Conservation (phyloP, 2,888 invertebrate species). For the Orthosia cruda region DNA sequence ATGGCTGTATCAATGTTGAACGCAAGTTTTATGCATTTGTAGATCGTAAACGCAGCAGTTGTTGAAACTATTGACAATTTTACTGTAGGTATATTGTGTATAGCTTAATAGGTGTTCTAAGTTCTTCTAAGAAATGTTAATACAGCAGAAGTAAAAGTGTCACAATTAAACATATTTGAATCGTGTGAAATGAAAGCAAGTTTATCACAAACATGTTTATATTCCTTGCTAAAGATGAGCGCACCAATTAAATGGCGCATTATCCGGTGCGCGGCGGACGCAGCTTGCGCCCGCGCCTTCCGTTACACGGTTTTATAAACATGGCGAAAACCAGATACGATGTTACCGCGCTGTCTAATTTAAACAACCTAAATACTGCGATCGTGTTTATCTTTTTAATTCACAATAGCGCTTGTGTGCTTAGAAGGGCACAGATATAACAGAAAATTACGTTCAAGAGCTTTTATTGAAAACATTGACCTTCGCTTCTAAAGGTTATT, state of each 20-base stretch:
- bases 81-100: too few relatives aligned
- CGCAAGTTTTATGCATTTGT: conserved; percentile 5
- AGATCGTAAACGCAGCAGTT: conserved; percentile 6
- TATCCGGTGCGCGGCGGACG: conserved; percentile 80
- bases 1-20: conserved; percentile 8
- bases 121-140: not conserved
- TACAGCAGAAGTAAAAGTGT: not conserved
- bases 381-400: conserved; percentile 49
- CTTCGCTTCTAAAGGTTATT: not conserved
- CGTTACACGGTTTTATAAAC: conserved; percentile 71
- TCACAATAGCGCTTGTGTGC: conserved; percentile 16
- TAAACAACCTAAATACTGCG: conserved; percentile 51
- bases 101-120: not conserved
- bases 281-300: conserved; percentile 84
- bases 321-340: conserved; percentile 52
- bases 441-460: not conserved
- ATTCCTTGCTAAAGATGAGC: conserved; percentile 65
- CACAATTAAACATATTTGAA: conserved; percentile 13
- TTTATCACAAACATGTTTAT: conserved; percentile 34
- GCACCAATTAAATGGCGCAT: conserved; percentile 71
- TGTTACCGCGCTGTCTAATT: conserved; percentile 46
- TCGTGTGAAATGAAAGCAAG: conserved; percentile 30
- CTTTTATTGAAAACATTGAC: conserved; percentile 1
- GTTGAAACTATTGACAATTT: conserved; percentile 8
- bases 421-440: not conserved